phyloP scores from a whole-genome alignment of 2,797 vertebrate species.

The Pygocentrus nattereri region DNA sequence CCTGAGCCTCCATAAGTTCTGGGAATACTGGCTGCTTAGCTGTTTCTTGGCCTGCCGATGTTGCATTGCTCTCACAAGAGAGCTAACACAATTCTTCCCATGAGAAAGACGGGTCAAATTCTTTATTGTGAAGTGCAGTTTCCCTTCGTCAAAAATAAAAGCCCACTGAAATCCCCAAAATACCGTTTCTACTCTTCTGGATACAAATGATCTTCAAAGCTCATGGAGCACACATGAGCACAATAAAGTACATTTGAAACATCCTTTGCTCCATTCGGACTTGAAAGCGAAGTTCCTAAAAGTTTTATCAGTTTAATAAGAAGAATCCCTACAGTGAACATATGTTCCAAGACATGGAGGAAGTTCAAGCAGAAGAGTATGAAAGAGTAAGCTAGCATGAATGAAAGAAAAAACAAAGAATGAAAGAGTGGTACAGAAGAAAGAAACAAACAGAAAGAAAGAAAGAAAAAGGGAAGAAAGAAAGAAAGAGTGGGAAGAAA shows the following conservation, averaged over 20 bases:
- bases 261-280: not conserved
- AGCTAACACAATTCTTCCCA: not conserved
- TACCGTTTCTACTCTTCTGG: not conserved
- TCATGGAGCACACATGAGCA: not conserved
- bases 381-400: no score
- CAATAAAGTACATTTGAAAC: not conserved
- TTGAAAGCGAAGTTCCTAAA: conserved; percentile 13
- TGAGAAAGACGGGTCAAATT: not conserved
- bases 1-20: not conserved
- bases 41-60: not conserved
- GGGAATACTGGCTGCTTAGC: not conserved
- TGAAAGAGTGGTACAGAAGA: no score
- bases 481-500: no score
- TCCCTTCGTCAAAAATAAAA: no score
- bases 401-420: no score
- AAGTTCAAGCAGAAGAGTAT: conserved; percentile 5
- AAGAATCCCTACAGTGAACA: not conserved
- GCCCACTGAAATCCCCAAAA: not conserved
- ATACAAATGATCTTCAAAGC: not conserved
- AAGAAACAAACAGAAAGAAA: no score
- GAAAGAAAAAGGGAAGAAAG: no score
- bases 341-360: not conserved
- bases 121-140: not conserved
- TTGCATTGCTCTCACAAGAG: not conserved
- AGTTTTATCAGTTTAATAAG: conserved; percentile 13